Base-by-base conservation (phyloP, 35 echinoderm and acorn worm species). In the Eucidaris tribuloides region DNA sequence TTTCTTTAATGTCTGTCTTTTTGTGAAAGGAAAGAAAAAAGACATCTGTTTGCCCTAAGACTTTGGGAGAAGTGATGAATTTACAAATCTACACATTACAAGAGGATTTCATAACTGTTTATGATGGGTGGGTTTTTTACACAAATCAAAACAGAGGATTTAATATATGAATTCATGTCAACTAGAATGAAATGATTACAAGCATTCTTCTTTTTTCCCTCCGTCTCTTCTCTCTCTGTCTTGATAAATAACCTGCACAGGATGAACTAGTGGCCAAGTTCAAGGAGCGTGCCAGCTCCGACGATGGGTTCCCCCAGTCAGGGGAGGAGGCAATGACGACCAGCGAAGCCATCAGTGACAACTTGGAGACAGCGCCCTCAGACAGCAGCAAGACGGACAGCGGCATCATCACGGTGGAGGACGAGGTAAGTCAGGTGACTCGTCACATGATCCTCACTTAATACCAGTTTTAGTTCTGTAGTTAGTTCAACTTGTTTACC, bases 321-420 rank as follows among this genome's bases (percentile, higher is more conserved):
- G 36, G 28, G 5, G 45, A 70, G 65, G 59, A 48, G 23, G 61
- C 59, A 24, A 48, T 42, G 59, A 66, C 42, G 30, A 33, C 59
- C 13, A 40, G 65, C 33, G 82, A 71, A 39, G 46, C 44, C 82
- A 70, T 63, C 59, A 60, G 71, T n/a, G 46, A 63, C 82, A 49
- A 42, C 62, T 46, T 43, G 1, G 43, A 84, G 3, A 42, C 56
- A 18, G 45, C 82, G 37, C 41, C 82, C 62, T 68, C 60, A 33
- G 62, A 48, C 82, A 84, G 82, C 62, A 66, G 65, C 23, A 84
- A 84, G 82, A 84, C 60, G 33, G 43, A 84, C 39, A 84, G 82
- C 71, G 82, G 42, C 33, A 49, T 40, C 32, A 84, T 84, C 38
- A 84, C 60, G 22, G 71, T 37, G 18, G 82, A 84, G 44, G 82